These are phyloP conservation scores for Cephalotes varians DNA, from an alignment of 2,888 invertebrate species.

Conservation along the genomic window DNA sequence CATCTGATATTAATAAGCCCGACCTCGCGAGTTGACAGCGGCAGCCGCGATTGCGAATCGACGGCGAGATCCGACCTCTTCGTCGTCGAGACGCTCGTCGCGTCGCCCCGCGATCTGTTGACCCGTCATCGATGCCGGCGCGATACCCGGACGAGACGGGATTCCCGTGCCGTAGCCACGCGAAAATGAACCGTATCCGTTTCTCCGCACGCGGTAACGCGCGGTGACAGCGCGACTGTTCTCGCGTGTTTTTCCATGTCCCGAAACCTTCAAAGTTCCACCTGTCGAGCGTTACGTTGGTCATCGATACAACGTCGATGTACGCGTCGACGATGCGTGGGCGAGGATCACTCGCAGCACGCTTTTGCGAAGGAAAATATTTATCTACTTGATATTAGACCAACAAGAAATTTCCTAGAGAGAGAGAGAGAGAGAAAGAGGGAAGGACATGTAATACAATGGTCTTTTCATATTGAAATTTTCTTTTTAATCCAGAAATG, in stretches of 20 bases:
- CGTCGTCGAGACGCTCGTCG: background rate
- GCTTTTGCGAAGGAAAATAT: background rate
- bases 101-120: background rate
- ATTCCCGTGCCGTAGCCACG: background rate
- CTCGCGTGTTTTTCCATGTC: background rate
- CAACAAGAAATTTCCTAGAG: background rate
- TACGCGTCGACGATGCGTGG: background rate
- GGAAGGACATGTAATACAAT: background rate
- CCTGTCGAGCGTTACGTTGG: background rate
- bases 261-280: background rate
- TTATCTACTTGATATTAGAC: background rate
- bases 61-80: background rate
- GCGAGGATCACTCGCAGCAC: background rate
- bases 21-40: background rate
- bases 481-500: background rate
- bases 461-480: background rate
- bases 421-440: background rate
- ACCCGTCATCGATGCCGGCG: background rate
- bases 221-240: background rate
- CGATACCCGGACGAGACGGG: background rate
- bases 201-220: no score
- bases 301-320: no score
- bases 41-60: background rate
- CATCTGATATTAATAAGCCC: background rate
- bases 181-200: background rate